Percentiles rank a stretch among this genome's conserved stretches.
These are phyloP conservation scores for Trochalopteron elliotii DNA, from an alignment of 2,113 vertebrate genomes.

Conservation along the genomic window DNA sequence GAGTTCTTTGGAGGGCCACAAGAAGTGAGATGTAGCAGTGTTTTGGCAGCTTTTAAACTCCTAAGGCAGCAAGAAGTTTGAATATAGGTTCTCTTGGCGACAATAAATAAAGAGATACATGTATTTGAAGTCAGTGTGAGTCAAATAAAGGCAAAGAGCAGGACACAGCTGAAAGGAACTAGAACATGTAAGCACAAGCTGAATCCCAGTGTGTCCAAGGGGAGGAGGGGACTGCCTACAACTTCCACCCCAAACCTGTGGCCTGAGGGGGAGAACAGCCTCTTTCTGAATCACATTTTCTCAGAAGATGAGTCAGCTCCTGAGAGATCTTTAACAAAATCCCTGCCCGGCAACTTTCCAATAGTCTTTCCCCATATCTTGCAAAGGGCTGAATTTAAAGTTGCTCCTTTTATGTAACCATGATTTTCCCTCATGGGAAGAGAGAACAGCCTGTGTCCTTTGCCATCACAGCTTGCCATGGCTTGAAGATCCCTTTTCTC, in stretches of 20 bases:
- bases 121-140: background rate
- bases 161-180: background rate
- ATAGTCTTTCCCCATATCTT: background rate
- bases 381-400: background rate
- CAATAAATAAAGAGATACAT: background rate
- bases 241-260: background rate
- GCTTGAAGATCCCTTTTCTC: background rate
- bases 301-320: background rate
- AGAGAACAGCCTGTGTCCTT: background rate
- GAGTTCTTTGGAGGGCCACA: background rate
- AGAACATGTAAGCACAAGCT: background rate
- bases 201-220: background rate
- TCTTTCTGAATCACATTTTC: background rate
- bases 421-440: background rate
- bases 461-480: background rate
- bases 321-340: background rate
- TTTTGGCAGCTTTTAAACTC: background rate
- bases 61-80: background rate
- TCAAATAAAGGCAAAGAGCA: background rate
- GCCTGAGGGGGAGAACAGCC: background rate
- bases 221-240: background rate
- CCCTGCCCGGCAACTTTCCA: background rate
- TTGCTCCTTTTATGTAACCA: background rate
- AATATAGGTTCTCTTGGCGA: background rate
- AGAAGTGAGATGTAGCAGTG: background rate